phyloP scores from a whole-genome alignment of 2,797 vertebrate species.

The Onychomys arenicola region DNA sequence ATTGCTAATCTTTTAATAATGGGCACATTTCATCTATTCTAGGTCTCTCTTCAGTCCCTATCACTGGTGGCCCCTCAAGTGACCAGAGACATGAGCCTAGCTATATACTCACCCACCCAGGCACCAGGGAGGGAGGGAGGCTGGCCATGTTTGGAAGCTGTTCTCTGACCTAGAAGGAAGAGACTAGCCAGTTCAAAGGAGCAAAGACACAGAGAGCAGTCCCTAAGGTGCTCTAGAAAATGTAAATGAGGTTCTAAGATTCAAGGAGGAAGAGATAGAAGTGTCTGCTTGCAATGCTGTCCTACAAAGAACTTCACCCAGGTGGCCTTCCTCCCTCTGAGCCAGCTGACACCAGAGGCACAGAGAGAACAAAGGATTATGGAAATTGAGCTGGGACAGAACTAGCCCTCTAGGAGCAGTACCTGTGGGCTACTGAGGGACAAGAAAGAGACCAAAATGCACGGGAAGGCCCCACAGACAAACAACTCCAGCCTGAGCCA shows the following conservation, averaged over 20 bases:
- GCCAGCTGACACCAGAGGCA: not conserved
- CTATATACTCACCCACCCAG: not conserved
- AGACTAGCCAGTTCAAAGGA: not conserved
- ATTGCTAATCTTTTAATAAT: not conserved
- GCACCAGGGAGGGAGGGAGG: not conserved
- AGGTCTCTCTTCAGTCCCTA: not conserved
- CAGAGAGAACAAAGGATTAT: not conserved
- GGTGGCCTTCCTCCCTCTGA: not conserved
- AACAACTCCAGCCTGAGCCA: not conserved
- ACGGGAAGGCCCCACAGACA: not conserved
- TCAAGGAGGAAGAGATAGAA: not conserved
- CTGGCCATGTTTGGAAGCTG: not conserved
- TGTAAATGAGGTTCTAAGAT: not conserved
- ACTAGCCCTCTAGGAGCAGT: not conserved
- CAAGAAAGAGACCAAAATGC: not conserved
- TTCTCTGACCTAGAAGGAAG: not conserved
- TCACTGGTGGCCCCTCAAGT: not conserved
- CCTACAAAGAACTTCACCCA: not conserved
- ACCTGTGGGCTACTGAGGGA: too few relatives aligned
- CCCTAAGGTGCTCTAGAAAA: not conserved
- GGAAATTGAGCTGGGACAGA: not conserved
- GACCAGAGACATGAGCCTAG: not conserved
- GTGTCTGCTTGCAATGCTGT: not conserved
- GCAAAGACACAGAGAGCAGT: not conserved
- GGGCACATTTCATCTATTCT: not conserved